phyloP scores from a whole-genome alignment of 1,140 invertebrate genomes.

The Antheraea pernyi region DNA sequence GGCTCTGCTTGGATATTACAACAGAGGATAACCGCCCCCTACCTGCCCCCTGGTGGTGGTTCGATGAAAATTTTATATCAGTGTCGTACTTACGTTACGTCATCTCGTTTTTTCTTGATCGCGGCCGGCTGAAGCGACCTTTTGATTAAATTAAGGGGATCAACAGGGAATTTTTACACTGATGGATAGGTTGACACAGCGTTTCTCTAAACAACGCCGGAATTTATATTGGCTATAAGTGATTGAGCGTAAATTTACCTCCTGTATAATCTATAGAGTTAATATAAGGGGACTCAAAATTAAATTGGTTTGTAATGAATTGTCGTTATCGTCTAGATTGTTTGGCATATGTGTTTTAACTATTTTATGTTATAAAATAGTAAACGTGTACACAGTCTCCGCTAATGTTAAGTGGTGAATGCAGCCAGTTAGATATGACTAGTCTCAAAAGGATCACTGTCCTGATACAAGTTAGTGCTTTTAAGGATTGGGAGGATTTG shows the following conservation, averaged over 20 bases:
- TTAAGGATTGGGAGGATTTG: no score
- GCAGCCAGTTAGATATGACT: no score
- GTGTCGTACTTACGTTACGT: slow-evolving; percentile 58
- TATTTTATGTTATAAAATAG: no score
- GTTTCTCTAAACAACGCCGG: slow-evolving; percentile 57
- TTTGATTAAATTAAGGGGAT: slow-evolving; percentile 78
- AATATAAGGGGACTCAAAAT: slow-evolving; percentile 30
- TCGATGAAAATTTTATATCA: slow-evolving; percentile 75
- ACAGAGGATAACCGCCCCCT: slow-evolving; percentile 35
- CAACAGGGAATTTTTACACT: slow-evolving; percentile 74
- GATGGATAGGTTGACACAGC: slow-evolving; percentile 73
- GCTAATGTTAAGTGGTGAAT: no score
- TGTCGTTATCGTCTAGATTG: neutral
- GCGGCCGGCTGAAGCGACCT: slow-evolving; percentile 70
- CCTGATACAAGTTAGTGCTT: no score
- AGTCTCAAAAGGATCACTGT: no score
- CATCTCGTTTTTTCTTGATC: slow-evolving; percentile 72
- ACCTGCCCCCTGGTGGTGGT: slow-evolving; percentile 31
- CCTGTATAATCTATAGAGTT: slow-evolving; percentile 61
- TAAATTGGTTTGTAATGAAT: neutral
- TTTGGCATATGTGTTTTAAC: no score
- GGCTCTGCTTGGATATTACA: slow-evolving; percentile 70
- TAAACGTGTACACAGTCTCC: no score
- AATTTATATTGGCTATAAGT: slow-evolving; percentile 72
- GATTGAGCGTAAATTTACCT: slow-evolving; percentile 56